Conservation (phyloP, 2,888 invertebrate genomes). For the Nomada ruficornis region DNA sequence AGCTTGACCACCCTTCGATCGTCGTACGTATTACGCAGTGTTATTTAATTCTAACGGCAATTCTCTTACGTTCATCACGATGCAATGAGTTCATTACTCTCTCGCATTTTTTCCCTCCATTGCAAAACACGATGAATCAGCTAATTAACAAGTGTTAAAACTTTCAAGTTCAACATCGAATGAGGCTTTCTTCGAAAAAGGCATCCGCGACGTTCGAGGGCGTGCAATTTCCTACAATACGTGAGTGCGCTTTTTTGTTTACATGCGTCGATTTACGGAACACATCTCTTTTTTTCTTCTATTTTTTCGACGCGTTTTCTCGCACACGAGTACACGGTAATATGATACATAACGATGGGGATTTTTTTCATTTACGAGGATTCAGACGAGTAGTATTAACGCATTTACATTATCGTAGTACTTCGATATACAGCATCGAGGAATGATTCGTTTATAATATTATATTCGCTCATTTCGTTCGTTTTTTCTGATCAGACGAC, state of each 20-base stretch:
- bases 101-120: constrained; percentile 8
- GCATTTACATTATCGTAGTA: constrained; percentile 79
- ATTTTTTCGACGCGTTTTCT: constrained; percentile 42
- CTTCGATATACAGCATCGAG: constrained; percentile 82
- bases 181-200: constrained; percentile 79
- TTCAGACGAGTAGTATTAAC: constrained; percentile 80
- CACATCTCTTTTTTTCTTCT: constrained; percentile 16
- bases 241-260: constrained; percentile 54
- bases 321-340: constrained; percentile 58
- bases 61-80: constrained; percentile 44
- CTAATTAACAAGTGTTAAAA: constrained; percentile 82
- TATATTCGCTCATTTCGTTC: constrained; percentile 64
- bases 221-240: constrained; percentile 71
- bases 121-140: constrained; percentile 64
- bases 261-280: constrained; percentile 51
- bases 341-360: constrained; percentile 77
- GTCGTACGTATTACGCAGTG: constrained; percentile 60
- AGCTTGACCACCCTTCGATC: constrained; percentile 65
- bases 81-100: constrained; percentile 21
- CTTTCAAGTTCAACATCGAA: constrained; percentile 83
- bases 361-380: constrained; percentile 70
- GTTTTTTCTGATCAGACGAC: constrained; percentile 67
- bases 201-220: constrained; percentile 80
- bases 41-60: constrained; percentile 62
- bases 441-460: constrained; percentile 82